Base-by-base conservation (phyloP, 2,888 invertebrate genomes). In the Coronaproctus castanopsis region DNA sequence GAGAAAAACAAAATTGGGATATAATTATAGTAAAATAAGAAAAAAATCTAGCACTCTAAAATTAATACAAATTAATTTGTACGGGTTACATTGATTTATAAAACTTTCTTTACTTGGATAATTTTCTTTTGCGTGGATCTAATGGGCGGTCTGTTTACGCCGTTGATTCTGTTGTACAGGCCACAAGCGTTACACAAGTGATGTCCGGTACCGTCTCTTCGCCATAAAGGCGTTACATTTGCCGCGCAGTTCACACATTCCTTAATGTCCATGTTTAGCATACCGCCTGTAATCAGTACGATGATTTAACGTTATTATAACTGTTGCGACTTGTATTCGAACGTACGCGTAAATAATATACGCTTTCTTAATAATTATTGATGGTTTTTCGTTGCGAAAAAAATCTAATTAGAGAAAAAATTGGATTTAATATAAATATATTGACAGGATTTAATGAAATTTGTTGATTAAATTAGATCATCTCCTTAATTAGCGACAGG, bases 161-260 rank as follows among this genome's bases (percentile, higher is more conserved):
- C 82, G 73, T 81, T 81, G 73, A 80, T 79, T 69, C 74, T 70
- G 65, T 72, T 75, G 69, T 77, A 78, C 55, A 77, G 71, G 48
- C 77, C 80, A 70, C 92, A 80, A 20, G 80, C 80, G 68, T 80
- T 80, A 69, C 97, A 97, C 54, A 98, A 96, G 0, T 97, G 95
- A 73, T 97, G 95, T 52, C 97, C 97, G 70, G 93, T 91, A 74
- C 92, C 86, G 78, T 97, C 97, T 65, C 98, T 82, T 60, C 98
- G 79, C 97, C 98, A 98, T 59, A 98, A 79, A 24, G 97, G 97
- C 55, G 98, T 98, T 67, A 88, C 90, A 55, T 57, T 63, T 3
- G 63, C 62, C 20, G 62, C 62, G 60, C 70, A 70, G 58, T 70
- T 70, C 23, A 68, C 70, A 56, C 70, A 69, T 73, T 84, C 83